Conservation (phyloP, 1,140 invertebrate genomes). For the Drosophila pandora region DNA sequence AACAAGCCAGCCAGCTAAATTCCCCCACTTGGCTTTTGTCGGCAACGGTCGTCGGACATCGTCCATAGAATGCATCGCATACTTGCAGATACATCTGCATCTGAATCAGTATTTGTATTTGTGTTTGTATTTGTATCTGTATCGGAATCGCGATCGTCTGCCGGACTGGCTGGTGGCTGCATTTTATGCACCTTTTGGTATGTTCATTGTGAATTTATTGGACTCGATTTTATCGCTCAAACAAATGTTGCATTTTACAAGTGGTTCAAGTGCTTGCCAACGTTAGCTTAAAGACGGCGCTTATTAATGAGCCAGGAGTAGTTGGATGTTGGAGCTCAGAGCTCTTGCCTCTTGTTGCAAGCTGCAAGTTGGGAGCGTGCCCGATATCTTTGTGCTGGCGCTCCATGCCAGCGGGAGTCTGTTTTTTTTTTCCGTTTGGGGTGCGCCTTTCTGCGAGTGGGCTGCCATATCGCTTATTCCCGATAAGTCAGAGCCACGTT, state of each 20-base stretch:
- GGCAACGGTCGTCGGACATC: slow-evolving; percentile 17
- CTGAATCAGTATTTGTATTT: slow-evolving; percentile 38
- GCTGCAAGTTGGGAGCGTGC: slow-evolving; percentile 41
- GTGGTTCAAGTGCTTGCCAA: slow-evolving; percentile 74
- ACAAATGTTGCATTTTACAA: slow-evolving; percentile 83
- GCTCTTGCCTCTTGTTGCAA: slow-evolving; percentile 1
- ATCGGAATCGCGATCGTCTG: slow-evolving; percentile 71
- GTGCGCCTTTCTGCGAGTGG: slow-evolving; percentile 11
- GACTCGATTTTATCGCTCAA: slow-evolving; percentile 81
- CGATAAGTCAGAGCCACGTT: slow-evolving; percentile 20
- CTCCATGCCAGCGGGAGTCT: slow-evolving; percentile 1
- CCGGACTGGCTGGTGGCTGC: slow-evolving; percentile 46
- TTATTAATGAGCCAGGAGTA: slow-evolving; percentile 71
- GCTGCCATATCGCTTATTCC: slow-evolving; percentile 30
- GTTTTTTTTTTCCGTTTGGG: not conserved
- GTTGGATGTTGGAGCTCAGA: slow-evolving; percentile 31
- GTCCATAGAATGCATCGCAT: slow-evolving; percentile 67
- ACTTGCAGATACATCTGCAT: slow-evolving; percentile 67
- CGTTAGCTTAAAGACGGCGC: slow-evolving; percentile 74
- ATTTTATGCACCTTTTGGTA: slow-evolving; percentile 81
- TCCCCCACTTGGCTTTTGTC: slow-evolving; percentile 25
- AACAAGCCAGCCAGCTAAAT: slow-evolving; percentile 11
- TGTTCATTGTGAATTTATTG: slow-evolving; percentile 83
- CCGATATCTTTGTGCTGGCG: slow-evolving; percentile 21
- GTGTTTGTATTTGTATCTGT: slow-evolving; percentile 48